Evolutionary conservation across 92 coral and sea anemone species (phyloP).

Genomic region (Siderastrea siderea): DNA sequence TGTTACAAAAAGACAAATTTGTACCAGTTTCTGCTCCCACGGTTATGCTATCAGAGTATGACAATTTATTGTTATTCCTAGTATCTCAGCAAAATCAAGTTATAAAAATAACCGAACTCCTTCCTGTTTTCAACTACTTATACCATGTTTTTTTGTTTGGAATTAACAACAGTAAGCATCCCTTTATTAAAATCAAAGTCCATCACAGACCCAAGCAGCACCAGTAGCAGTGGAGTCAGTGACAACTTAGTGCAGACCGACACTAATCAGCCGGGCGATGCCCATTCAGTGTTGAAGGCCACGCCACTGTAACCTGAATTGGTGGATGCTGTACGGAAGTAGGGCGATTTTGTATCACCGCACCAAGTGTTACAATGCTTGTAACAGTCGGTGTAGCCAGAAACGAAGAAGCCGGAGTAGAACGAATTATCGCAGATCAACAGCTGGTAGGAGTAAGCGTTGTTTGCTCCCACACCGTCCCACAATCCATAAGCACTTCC

Average conservation of each 20-base stretch:
- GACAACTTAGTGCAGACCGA: conserved; percentile 42
- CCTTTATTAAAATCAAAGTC: background rate
- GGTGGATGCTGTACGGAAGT: conserved; percentile 49
- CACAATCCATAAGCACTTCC: conserved; percentile 15
- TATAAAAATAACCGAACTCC: too few relatives aligned
- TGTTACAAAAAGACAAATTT: too few relatives aligned
- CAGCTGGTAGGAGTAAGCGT: conserved; percentile 12
- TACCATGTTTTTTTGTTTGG: background rate
- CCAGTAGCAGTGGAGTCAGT: background rate
- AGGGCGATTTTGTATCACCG: conserved; percentile 13
- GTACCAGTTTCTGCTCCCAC: too few relatives aligned
- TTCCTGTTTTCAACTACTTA: too few relatives aligned
- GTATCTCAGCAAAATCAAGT: too few relatives aligned
- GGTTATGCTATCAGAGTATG: too few relatives aligned
- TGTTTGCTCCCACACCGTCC: conserved; percentile 18
- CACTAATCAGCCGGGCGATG: conserved; percentile 38
- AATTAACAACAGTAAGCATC: background rate
- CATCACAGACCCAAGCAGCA: background rate
- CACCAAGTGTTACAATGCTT: conserved; percentile 33
- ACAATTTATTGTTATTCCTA: too few relatives aligned
- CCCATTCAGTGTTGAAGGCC: conserved; percentile 62
- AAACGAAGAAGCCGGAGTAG: conserved; percentile 40
- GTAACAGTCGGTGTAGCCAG: conserved; percentile 47
- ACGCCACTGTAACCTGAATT: background rate
- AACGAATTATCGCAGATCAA: conserved; percentile 15